Evolutionary conservation across 2,797 vertebrate species (phyloP).

Genomic region (Falco concolor): DNA sequence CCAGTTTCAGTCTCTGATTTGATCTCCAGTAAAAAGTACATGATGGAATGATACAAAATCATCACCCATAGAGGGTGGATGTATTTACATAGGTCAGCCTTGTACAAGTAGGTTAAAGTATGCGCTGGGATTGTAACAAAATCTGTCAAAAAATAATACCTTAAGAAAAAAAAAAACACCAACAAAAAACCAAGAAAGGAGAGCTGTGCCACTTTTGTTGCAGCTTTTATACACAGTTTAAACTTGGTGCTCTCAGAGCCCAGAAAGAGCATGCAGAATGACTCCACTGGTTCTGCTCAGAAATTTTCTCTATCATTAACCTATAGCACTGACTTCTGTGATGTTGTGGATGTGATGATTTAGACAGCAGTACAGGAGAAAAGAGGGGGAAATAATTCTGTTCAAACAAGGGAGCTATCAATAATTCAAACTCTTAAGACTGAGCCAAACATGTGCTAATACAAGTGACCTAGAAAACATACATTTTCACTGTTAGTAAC

Average conservation of each 20-base stretch:
- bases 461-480: not conserved
- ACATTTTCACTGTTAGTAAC: not conserved
- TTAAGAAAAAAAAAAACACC: not conserved
- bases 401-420: not conserved
- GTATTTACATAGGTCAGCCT: not conserved
- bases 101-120: not conserved
- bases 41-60: not conserved
- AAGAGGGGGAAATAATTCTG: not conserved
- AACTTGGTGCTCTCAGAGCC: not conserved
- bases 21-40: not conserved
- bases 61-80: not conserved
- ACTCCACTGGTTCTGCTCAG: not conserved
- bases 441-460: not conserved
- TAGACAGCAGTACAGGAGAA: not conserved
- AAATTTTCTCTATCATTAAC: not conserved
- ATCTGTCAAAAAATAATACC: not conserved
- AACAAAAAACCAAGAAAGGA: not conserved
- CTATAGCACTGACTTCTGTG: not conserved
- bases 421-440: not conserved
- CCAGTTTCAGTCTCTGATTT: not conserved
- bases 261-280: not conserved
- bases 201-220: not conserved
- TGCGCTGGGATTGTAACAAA: not conserved
- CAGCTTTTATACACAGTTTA: not conserved
- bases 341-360: not conserved